Evolutionary conservation across 2,888 invertebrate species (phyloP).

Genomic region (Pseudococcus jackbeardsleyi): DNA sequence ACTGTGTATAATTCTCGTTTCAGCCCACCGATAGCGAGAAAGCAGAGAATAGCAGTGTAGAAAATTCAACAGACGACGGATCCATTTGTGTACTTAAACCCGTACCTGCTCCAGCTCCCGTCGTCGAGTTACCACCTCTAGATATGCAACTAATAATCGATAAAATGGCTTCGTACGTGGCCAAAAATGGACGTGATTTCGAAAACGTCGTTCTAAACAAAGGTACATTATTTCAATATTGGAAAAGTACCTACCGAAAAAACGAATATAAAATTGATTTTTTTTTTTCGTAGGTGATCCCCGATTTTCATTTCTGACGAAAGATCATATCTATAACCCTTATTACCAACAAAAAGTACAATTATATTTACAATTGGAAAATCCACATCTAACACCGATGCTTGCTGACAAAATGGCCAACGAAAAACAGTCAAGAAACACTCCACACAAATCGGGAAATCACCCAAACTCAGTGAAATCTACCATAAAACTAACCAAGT

Average conservation of each 20-base stretch:
- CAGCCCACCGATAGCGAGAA: not conserved
- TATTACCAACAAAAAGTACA: slow-evolving; percentile 83
- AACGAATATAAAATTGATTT: not conserved
- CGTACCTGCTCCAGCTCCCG: slow-evolving; percentile 59
- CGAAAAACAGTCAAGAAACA: not conserved
- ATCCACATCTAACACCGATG: not conserved
- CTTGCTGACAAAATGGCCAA: not conserved
- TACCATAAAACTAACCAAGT: slow-evolving; percentile 25
- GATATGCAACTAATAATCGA: slow-evolving; percentile 90
- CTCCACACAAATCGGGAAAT: not conserved
- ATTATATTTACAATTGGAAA: slow-evolving; percentile 67
- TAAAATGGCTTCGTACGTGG: slow-evolving; percentile 96
- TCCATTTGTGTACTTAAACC: not conserved
- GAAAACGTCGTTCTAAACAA: slow-evolving; percentile 88
- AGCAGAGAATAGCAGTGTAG: not conserved
- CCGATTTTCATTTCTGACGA: slow-evolving; percentile 88
- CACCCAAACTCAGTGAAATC: not conserved
- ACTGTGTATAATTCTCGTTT: not conserved
- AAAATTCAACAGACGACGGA: not conserved
- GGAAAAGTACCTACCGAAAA: no score
- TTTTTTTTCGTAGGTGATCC: slow-evolving; percentile 75
- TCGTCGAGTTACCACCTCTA: slow-evolving; percentile 77
- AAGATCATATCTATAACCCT: slow-evolving; percentile 81
- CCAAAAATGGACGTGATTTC: slow-evolving; percentile 94
- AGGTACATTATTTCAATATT: slow-evolving; percentile 68